Evolutionary conservation across 2,888 invertebrate species (phyloP).

Genomic region (Lissonota sp.): DNA sequence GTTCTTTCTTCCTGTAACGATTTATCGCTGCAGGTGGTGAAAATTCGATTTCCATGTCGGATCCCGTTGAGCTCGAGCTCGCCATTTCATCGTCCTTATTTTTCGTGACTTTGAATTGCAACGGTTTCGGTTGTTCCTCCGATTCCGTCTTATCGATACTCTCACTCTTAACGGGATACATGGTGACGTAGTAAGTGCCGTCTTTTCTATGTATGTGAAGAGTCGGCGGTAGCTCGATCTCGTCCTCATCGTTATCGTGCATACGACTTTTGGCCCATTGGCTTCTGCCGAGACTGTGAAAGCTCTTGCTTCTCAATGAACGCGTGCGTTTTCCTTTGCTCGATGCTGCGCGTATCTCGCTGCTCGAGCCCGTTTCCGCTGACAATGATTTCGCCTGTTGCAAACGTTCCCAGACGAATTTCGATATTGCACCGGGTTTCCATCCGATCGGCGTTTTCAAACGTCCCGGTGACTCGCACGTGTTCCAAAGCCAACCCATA

Average conservation of each 20-base stretch:
- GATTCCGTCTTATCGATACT: constrained; percentile 54
- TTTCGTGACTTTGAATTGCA: constrained; percentile 75
- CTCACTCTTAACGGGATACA: constrained; percentile 71
- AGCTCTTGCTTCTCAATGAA: constrained; percentile 61
- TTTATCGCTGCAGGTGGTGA: constrained; percentile 72
- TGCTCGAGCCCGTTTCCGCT: constrained; percentile 55
- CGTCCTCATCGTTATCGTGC: constrained; percentile 62
- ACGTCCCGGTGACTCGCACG: constrained; percentile 66
- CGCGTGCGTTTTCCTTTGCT: constrained; percentile 60
- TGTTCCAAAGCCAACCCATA: constrained; percentile 77
- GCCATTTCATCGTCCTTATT: constrained; percentile 65
- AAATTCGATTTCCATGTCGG: constrained; percentile 76
- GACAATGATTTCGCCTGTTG: constrained; percentile 66
- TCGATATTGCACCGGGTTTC: constrained; percentile 75
- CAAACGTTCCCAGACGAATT: constrained; percentile 70
- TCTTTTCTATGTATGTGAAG: constrained; percentile 75
- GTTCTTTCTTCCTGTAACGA: constrained; percentile 62
- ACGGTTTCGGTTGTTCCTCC: constrained; percentile 67
- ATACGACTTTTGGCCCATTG: constrained; percentile 53
- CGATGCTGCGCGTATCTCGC: constrained; percentile 54
- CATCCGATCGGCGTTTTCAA: constrained; percentile 71
- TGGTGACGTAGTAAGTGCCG: constrained; percentile 76
- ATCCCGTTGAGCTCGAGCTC: constrained; percentile 69
- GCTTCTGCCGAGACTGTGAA: constrained; percentile 49
- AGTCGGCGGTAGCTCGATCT: constrained; percentile 70